Evolutionary conservation across 2,888 invertebrate species (phyloP), one percentile per base, ranked within the genome.

Genomic region (Mesopsocus fuscifrons): DNA sequence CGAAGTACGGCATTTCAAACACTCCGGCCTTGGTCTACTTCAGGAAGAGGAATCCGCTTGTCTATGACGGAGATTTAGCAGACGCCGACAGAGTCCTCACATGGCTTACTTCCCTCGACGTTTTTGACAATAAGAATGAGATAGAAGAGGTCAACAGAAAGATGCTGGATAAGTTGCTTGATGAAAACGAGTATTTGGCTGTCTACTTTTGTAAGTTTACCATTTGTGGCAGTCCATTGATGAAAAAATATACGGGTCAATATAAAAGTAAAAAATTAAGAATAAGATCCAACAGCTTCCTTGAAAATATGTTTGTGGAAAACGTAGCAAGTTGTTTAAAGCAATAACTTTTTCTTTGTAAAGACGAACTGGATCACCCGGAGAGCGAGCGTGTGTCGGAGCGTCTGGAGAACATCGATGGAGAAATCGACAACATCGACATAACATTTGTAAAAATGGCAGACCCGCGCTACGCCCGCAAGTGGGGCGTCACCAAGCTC

Each of bases 131-230:
- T 43, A 89, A 88, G 66, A 91, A 89, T 57, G 91, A 91, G 71
- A 94, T 94, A 55, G 92, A 92, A 60, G 92, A 94, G 59, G 94
- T 95, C 6, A 92, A 94, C 61, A 77, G 85, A 48, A 91, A 92
- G 64, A 92, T 92, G 88, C 67, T 94, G 54, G 91, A 94, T 56
- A 94, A 94, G 63, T 65, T 94, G 16, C 63, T 94, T 42, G 87
- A 91, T 51, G 94, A 94, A 59, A 91, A 91, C 54, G 92, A 92
- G 64, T 94, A 89, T 57, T 68, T 95, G 41, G 83, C 91, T 4
- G 91, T 95, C 43, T 92, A 84, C 60, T 94, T 94, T 61, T 95
- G 92, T 94, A 69, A 76, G 83, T 72, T 48, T 41, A n/a, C n/a
- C n/a, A n/a, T n/a, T 32, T 34, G 15, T 21, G 22, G 6, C 11